Evolutionary conservation across 2,113 vertebrate species (phyloP), one percentile per base, ranked within the genome.

Genomic region (Plecotus auritus): DNA sequence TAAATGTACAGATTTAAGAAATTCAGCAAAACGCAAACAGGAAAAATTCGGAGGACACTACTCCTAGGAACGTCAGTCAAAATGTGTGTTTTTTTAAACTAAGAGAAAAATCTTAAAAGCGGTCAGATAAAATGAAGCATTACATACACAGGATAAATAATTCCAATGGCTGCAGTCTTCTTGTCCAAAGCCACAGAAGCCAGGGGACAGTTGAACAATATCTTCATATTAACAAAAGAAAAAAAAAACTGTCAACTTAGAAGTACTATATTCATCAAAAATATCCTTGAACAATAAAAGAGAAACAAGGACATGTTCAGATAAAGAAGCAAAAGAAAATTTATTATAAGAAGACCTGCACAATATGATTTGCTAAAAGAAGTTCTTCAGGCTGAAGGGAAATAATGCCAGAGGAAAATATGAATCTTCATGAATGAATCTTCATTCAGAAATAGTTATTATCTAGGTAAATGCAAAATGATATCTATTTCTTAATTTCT

Each of bases 181-280:
- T 51, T 54, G 35, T 77, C 28, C 70, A 91, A 74, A 69, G 51
- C 61, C 35, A 77, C 35, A 69, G 73, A 85, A 90, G 26, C 26
- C 40, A 49, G 23, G 54, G 45, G 18, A 59, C 16, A 74, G n/a
- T 2, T 20, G 3, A 61, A 73, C 8, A 85, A 10, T 7, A 81
- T 16, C 61, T 83, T 82, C 23, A 74, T 59, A 84, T 37, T 40
- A 81, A 80, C 12, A 6, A 61, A 85, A 59, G 10, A 73, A 67
- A 88, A 87, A 87, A 64, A 51, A 32, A 54, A 3, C 0, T 73
- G 14, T 28, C 88, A 83, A 14, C 30, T 6, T 51, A 95, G 32
- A 87, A 95, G 91, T 69, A 32, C 4, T 42, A 49, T 69, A 77
- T 87, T 70, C n/a, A 70, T 35, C 45, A 95, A 93, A 92, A 93